Base-by-base conservation (phyloP, 2,113 vertebrate species). In the Poecilia latipinna region DNA sequence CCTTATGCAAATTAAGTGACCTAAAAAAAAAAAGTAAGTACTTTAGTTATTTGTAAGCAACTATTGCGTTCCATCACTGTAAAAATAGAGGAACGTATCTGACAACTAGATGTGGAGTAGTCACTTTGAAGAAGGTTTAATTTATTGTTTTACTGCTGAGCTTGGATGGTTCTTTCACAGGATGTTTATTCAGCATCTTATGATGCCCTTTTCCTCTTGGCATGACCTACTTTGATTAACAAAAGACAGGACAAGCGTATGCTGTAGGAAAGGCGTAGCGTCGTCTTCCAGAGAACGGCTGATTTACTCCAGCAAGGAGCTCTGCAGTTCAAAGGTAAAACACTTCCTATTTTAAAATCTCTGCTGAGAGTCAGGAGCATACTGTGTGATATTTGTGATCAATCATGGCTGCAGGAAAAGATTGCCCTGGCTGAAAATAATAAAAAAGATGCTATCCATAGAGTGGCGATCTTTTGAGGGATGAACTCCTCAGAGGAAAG, bases 1-100 rank as follows among this genome's bases (percentile, higher is more conserved):
- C 72, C 48, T 82, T 85, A 90, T 93, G 84, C 86, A 91, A 93
- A 94, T 91, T 66, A 88, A 75, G 67, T 93, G 93, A 94, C 94
- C 93, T 89, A 94, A 82, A 94, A 32, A 82, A 94, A 32, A 63
- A 85, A 91, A 19, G 82, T 54, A 88, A 44, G 80, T 85, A 88
- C 85, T 88, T 81, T 73, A 80, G 82, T 75, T 86, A 74, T 83
- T 86, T 84, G 82, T 67, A 62, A 68, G 75, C 68, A 87, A 86
- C 70, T 31, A 74, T 85, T 83, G 74, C 62, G 71, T 82, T 84
- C 65, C 82, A 57, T 24, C 24, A 57, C 51, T 24, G n/a, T n/a
- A n/a, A 48, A 19, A 48, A 42, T 4, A 48, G 44, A 57, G 22
- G 51, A 24, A 75, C 69, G 54, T 68, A 54, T 61, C 11, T 61